These are phyloP conservation scores for Nothobranchius furzeri DNA, from an alignment of 2,113 vertebrate genomes.

Conservation along the genomic window DNA sequence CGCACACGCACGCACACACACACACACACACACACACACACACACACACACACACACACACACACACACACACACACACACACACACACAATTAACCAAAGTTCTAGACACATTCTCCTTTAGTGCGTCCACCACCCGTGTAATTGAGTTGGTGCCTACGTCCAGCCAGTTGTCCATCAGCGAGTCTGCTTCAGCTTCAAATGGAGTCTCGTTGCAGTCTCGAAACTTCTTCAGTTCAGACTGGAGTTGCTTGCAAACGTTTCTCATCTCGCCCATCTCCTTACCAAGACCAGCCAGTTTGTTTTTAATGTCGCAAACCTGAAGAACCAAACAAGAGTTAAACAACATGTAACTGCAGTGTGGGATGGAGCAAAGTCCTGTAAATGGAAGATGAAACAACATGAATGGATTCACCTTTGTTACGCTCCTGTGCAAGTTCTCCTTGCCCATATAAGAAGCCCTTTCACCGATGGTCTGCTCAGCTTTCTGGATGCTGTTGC, in stretches of 20 bases:
- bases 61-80: too few species aligned
- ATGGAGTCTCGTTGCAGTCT: constrained; percentile 85
- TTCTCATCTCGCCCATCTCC: constrained; percentile 86
- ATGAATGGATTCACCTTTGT: constrained; percentile 75
- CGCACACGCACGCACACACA: too few species aligned
- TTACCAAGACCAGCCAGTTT: constrained; percentile 82
- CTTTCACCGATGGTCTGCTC: constrained; percentile 84
- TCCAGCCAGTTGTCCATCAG: constrained; percentile 96
- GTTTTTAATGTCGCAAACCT: constrained; percentile 86
- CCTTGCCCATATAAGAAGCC: constrained; percentile 91
- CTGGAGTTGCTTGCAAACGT: constrained; percentile 89
- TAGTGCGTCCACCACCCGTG: too few species aligned
- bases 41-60: too few species aligned
- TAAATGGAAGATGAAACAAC: too few species aligned
- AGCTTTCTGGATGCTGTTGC: constrained; percentile 86
- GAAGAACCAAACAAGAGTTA: constrained; percentile 29
- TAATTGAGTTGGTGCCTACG: constrained; percentile 74
- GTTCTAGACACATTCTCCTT: too few species aligned
- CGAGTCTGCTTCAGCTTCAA: constrained; percentile 87
- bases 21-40: too few species aligned
- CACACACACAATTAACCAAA: too few species aligned
- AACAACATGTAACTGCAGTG: background rate
- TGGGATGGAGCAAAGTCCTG: too few species aligned
- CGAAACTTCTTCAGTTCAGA: constrained; percentile 90
- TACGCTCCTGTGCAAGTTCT: constrained; percentile 88